Percentiles rank a stretch among this genome's conserved stretches.
Conservation (phyloP, 1,140 invertebrate species). For the Leptinotarsa defecta region DNA sequence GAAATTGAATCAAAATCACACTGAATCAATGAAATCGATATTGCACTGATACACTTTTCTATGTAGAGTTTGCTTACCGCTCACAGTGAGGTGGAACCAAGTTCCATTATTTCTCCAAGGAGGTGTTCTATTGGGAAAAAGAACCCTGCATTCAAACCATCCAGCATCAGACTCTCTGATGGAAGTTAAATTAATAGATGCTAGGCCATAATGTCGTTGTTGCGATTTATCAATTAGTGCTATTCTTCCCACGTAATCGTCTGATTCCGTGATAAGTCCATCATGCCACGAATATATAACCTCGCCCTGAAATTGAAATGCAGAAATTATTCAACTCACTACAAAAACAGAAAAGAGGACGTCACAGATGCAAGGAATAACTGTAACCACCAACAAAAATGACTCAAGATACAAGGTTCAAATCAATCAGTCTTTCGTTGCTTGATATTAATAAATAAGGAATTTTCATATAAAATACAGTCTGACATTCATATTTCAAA, state of each 20-base stretch:
- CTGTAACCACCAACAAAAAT: no score
- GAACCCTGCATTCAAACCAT: conserved; percentile 88
- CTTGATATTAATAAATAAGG: no score
- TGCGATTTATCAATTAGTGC: conserved; percentile 61
- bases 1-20: no score
- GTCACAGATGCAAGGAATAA: no score
- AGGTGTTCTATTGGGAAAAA: conserved; percentile 86
- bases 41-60: no score
- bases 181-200: conserved; percentile 86
- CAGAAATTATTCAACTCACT: no score
- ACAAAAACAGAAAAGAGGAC: no score
- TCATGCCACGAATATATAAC: conserved; percentile 82
- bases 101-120: conserved; percentile 83
- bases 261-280: conserved; percentile 68
- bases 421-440: no score
- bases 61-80: conserved; percentile 64
- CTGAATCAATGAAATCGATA: no score
- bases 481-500: no score
- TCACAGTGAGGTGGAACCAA: conserved; percentile 83
- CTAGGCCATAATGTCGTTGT: conserved; percentile 65
- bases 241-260: conserved; percentile 77
- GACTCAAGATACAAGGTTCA: no score
- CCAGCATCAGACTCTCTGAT: conserved; percentile 87
- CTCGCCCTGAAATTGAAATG: conserved; percentile 63
- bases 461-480: no score